Percentiles rank a stretch among this genome's conserved stretches.
These are phyloP conservation scores for Zootermopsis nevadensis DNA, from an alignment of 2,888 invertebrate species.

Conservation along the genomic window DNA sequence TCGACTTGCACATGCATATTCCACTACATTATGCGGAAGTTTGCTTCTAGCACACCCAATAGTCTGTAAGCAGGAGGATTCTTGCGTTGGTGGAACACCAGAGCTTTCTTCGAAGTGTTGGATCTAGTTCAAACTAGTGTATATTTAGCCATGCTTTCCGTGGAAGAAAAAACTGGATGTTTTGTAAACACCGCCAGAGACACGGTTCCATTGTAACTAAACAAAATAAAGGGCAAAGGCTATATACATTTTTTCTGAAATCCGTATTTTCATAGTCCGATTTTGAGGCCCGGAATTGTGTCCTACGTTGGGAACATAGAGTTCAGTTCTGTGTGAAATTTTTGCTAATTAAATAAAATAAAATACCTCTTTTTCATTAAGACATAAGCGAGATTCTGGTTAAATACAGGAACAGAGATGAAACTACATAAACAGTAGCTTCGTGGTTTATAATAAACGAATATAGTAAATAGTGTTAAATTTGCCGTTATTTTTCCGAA, in stretches of 20 bases:
- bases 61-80: background rate
- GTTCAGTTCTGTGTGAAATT: too few relatives aligned
- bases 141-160: slow-evolving; percentile 7
- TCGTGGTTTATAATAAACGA: too few relatives aligned
- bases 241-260: background rate
- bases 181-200: background rate
- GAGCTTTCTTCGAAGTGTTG: background rate
- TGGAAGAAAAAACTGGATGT: background rate
- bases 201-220: background rate
- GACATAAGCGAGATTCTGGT: too few relatives aligned
- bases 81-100: background rate
- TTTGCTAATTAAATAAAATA: too few relatives aligned
- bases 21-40: too few relatives aligned
- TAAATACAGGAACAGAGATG: too few relatives aligned
- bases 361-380: too few relatives aligned
- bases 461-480: too few relatives aligned
- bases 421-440: too few relatives aligned
- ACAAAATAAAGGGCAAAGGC: background rate
- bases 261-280: background rate
- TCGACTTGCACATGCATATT: too few relatives aligned
- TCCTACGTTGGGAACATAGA: background rate
- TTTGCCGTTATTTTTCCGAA: too few relatives aligned
- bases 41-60: too few relatives aligned
- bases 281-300: background rate
- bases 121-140: background rate